phyloP scores from a whole-genome alignment of 2,113 vertebrate genomes.

The Cyphomyrus discorhynchus region DNA sequence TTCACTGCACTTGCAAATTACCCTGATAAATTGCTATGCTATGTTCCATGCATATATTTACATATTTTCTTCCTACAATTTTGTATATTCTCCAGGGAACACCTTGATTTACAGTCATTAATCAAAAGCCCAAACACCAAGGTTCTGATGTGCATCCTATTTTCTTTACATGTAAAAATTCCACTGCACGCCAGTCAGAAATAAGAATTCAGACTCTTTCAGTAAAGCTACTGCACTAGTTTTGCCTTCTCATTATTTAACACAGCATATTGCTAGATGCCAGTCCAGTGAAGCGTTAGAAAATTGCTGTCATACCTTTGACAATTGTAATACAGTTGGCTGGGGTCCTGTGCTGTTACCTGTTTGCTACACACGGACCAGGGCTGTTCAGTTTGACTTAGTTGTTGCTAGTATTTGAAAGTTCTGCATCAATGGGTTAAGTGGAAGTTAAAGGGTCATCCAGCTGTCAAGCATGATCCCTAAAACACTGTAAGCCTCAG shows the following conservation, averaged over 20 bases:
- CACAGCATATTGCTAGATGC: neutral
- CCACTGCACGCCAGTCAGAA: neutral
- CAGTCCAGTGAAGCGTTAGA: neutral
- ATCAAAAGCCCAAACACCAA: neutral
- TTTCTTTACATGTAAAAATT: neutral
- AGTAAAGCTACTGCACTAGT: neutral
- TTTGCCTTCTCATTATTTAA: neutral
- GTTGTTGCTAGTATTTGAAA: neutral
- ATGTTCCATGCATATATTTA: constrained; percentile 15
- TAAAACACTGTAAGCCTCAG: neutral
- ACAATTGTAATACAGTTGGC: neutral
- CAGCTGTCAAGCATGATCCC: neutral
- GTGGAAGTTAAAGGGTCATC: constrained; percentile 3
- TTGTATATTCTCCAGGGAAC: neutral
- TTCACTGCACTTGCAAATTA: constrained; percentile 14
- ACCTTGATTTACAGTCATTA: constrained; percentile 12
- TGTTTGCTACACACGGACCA: neutral
- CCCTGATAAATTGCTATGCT: neutral
- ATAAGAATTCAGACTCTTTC: neutral
- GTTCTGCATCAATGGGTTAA: neutral
- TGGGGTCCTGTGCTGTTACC: neutral
- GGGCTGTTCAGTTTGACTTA: neutral
- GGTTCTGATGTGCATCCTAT: neutral
- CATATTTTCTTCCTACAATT: constrained; percentile 2
- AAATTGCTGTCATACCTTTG: neutral